These are phyloP conservation scores for Temnothorax rugatulus DNA, from an alignment of 2,888 invertebrate species.

Conservation along the genomic window DNA sequence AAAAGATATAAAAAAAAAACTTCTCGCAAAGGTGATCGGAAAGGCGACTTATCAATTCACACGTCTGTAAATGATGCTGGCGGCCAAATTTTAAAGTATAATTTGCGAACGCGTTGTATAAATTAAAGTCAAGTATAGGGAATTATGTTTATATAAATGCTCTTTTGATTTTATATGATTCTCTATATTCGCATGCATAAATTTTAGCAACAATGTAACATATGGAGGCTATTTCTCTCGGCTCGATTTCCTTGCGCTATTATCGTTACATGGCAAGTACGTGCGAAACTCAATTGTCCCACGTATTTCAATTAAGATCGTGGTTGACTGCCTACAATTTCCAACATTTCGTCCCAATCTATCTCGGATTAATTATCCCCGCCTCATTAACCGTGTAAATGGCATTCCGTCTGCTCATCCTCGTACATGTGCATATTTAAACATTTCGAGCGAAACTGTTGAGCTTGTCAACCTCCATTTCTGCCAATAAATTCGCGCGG, in stretches of 20 bases:
- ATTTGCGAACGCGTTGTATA: background rate
- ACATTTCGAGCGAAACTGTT: background rate
- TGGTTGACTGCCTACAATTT: background rate
- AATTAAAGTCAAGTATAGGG: background rate
- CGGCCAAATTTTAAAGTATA: background rate
- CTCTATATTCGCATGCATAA: background rate
- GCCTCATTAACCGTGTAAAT: background rate
- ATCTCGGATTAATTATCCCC: conserved; percentile 5
- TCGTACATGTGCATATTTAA: background rate
- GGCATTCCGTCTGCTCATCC: background rate
- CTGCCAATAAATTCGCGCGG: background rate
- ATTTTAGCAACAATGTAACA: background rate
- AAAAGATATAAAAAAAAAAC: background rate
- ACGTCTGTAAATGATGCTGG: background rate
- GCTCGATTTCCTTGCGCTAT: background rate
- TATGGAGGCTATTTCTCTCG: background rate
- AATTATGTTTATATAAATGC: background rate
- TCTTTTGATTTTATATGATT: background rate
- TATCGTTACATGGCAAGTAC: background rate
- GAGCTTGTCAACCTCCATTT: background rate
- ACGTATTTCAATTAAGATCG: conserved; percentile 5
- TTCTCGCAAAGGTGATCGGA: background rate
- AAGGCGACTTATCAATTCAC: background rate
- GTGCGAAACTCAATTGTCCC: conserved; percentile 4
- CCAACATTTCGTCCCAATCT: background rate